Percentiles rank a stretch among this genome's conserved stretches.
These are phyloP conservation scores for Pomacea canaliculata DNA, from an alignment of 2,888 invertebrate genomes.

Conservation along the genomic window DNA sequence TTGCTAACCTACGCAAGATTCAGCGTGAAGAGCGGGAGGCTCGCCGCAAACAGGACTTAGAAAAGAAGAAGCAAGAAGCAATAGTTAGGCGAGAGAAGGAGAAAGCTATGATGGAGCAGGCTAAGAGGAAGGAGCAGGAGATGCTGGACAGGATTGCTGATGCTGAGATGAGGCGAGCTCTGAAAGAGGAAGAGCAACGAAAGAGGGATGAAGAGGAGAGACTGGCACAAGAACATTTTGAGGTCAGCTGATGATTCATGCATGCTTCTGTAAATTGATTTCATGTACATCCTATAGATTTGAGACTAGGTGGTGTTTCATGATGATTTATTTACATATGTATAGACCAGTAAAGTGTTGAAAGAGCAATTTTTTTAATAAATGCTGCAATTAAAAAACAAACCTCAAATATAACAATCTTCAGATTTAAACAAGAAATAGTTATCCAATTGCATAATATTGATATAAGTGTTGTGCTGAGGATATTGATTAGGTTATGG, in stretches of 20 bases:
- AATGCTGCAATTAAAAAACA: too few species aligned
- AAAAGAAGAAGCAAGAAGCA: constrained; percentile 55
- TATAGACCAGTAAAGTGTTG: too few species aligned
- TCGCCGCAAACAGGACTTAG: constrained; percentile 53
- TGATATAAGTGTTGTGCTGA: too few species aligned
- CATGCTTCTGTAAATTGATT: too few species aligned
- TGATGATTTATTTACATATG: too few species aligned
- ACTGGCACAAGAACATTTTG: constrained; percentile 45
- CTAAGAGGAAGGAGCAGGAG: constrained; percentile 53
- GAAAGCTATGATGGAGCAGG: constrained; percentile 52
- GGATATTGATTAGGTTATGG: too few species aligned
- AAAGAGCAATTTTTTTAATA: too few species aligned
- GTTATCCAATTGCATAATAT: too few species aligned
- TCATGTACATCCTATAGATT: too few species aligned
- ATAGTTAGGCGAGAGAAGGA: constrained; percentile 48
- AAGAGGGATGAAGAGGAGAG: constrained; percentile 53
- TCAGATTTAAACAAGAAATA: too few species aligned
- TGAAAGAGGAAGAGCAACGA: constrained; percentile 53
- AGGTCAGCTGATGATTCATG: constrained; percentile 26
- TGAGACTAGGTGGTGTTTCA: too few species aligned
- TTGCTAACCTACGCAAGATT: constrained; percentile 46
- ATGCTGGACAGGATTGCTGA: constrained; percentile 60
- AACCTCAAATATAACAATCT: too few species aligned
- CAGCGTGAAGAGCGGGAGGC: constrained; percentile 57
- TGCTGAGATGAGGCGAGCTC: constrained; percentile 50